phyloP scores from a whole-genome alignment of 2,797 vertebrate genomes.

The Pseudochirops cupreus region DNA sequence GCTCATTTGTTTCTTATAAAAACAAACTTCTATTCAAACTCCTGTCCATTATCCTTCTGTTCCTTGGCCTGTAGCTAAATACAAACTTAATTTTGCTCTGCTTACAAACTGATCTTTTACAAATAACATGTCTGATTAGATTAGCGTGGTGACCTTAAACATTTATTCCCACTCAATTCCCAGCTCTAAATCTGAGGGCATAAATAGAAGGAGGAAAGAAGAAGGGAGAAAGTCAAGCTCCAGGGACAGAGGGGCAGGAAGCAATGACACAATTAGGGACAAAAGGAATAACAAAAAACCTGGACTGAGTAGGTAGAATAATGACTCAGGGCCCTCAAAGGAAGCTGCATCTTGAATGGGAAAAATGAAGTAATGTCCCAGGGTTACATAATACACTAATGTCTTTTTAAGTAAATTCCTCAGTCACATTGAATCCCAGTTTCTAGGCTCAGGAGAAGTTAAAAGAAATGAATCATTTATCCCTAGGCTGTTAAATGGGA shows the following conservation, averaged over 20 bases:
- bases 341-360: background rate
- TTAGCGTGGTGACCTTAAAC: conserved; percentile 64
- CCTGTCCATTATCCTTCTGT: conserved; percentile 50
- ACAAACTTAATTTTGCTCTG: conserved; percentile 70
- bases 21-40: conserved; percentile 50
- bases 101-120: conserved; percentile 66
- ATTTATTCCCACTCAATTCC: conserved; percentile 54
- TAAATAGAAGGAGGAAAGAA: conserved; percentile 51
- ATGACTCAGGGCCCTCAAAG: conserved; percentile 11
- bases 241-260: conserved; percentile 27
- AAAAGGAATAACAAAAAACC: conserved; percentile 16
- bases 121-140: conserved; percentile 71
- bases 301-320: background rate
- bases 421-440: conserved; percentile 48
- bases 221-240: background rate
- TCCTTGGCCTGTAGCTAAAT: conserved; percentile 63
- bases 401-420: conserved; percentile 66
- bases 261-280: conserved; percentile 30
- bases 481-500: conserved; percentile 60
- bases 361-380: conserved; percentile 55
- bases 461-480: conserved; percentile 56
- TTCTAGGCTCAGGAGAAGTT: conserved; percentile 50
- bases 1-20: conserved; percentile 53
- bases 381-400: conserved; percentile 55
- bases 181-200: conserved; percentile 14